These are phyloP conservation scores for Bergia sp. DNA, from an alignment of 92 coral and sea anemone species.

Conservation along the genomic window DNA sequence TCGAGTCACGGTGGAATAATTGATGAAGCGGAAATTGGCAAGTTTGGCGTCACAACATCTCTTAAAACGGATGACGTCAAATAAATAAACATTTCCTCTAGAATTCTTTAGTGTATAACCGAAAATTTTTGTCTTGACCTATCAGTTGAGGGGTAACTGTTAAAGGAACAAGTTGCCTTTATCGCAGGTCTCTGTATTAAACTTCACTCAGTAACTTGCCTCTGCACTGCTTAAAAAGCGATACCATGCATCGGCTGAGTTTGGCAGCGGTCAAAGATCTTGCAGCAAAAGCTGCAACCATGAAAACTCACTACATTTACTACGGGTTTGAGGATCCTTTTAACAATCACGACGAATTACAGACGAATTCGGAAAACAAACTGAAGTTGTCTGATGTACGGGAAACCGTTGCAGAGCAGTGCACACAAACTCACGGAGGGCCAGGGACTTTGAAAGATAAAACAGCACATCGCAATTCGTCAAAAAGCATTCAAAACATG, in stretches of 20 bases:
- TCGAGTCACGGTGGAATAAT: background rate
- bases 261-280: background rate
- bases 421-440: background rate
- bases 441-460: background rate
- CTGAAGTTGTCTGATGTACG: background rate
- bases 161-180: background rate
- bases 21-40: too few relatives aligned
- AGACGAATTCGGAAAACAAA: background rate
- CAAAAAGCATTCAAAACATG: background rate
- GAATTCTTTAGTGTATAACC: background rate
- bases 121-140: background rate
- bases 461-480: background rate
- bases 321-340: conserved; percentile 1
- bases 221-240: background rate
- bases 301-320: background rate
- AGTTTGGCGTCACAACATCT: background rate
- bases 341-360: background rate
- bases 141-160: conserved; percentile 10
- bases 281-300: background rate
- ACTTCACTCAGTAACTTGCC: background rate
- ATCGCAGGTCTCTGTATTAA: background rate
- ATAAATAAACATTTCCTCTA: background rate
- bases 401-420: background rate
- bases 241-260: background rate
- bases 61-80: too few relatives aligned